phyloP scores from a whole-genome alignment of 2,113 vertebrate species.

The Crotalus horridus region DNA sequence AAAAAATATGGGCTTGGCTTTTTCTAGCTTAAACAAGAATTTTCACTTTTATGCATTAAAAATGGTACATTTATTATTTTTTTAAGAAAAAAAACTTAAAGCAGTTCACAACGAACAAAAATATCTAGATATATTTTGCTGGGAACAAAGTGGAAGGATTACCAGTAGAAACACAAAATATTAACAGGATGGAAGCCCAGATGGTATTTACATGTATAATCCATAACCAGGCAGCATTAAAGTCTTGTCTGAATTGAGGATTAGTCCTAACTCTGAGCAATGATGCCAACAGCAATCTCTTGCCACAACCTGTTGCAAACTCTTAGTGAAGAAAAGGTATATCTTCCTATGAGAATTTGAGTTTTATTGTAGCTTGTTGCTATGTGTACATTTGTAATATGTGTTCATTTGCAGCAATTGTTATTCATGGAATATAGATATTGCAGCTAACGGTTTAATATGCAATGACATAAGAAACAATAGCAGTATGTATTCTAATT shows the following conservation, averaged over 20 bases:
- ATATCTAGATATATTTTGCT: not conserved
- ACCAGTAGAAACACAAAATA: not conserved
- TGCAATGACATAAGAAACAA: not conserved
- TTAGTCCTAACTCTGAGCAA: not conserved
- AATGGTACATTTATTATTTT: not conserved
- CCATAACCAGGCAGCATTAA: not conserved
- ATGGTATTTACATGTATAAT: conserved; percentile 20
- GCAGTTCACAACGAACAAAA: not conserved
- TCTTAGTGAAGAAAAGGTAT: not conserved
- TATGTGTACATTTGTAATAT: not conserved
- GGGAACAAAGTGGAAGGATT: conserved; percentile 15
- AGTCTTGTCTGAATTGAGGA: conserved; percentile 3
- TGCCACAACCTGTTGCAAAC: not conserved
- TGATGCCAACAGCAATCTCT: not conserved
- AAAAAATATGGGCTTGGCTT: not conserved
- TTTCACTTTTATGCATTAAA: not conserved
- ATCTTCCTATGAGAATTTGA: not conserved
- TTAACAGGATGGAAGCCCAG: conserved; percentile 4
- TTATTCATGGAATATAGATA: conserved; percentile 7
- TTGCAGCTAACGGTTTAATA: not conserved
- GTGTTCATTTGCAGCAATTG: not conserved
- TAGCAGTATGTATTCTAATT: not conserved
- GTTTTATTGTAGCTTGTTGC: not conserved
- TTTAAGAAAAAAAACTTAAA: not conserved
- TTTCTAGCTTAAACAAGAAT: not conserved